Base-by-base conservation (phyloP, 2,888 invertebrate species). In the Torymus texanus region DNA sequence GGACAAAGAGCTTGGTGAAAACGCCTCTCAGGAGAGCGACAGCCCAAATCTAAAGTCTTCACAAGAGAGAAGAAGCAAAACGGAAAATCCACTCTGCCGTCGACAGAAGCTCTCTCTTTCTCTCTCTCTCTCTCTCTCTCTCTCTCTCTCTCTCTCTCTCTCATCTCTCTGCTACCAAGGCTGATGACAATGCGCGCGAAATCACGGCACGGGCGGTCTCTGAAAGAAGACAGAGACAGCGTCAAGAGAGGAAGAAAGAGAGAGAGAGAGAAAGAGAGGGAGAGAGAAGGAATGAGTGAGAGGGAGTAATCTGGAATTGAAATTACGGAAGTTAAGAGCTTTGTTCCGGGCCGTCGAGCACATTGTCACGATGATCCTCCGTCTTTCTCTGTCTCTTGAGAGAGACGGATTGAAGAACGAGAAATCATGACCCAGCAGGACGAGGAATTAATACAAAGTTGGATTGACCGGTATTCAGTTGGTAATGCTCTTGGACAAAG, bases 301-400 rank as follows among this genome's bases (percentile, higher is more conserved):
- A 50, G 66, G 81, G 83, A 83, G 76, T 84, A 83, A 84, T 83
- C 82, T 83, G 82, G 83, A 85, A 85, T 85, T 85, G 85, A 85
- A 85, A 85, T 85, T 85, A 85, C 81, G 67, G 80, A 85, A 85
- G 84, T 85, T 85, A 85, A 85, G 84, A 83, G 83, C 85, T 84
- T 83, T 83, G 83, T 85, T 84, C 83, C 83, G 75, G 80, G 76
- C 70, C 67, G 62, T 72, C 67, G 77, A 80, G 80, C 79, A 78
- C 78, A 83, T 79, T 81, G 81, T 10, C 59, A 50, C 29, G 29
- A 5, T 74, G 53, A 21, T 66, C 65, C 56, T 16, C 18, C 55
- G 62, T 50, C 18, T 56, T n/a, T 8, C 21, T 16, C 14, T 29
- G 62, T 56, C 18, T 56, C 10, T 8, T 4, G 16, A 70, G 58